Percentiles rank a stretch among this genome's conserved stretches.
phyloP scores from a whole-genome alignment of 2,113 vertebrate species.

The Galemys pyrenaicus region DNA sequence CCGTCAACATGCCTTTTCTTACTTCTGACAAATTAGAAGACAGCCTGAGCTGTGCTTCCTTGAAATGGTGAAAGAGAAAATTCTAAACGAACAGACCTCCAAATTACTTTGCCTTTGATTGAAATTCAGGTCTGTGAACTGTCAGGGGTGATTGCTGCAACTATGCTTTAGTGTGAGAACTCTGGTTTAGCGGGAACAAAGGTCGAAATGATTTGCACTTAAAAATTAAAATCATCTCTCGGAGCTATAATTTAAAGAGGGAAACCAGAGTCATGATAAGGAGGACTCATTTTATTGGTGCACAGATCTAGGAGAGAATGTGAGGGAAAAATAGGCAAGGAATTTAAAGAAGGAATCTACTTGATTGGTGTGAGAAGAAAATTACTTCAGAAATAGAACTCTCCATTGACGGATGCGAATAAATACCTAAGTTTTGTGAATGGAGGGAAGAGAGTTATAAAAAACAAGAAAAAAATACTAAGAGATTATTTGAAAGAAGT shows the following conservation, averaged over 20 bases:
- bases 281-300: background rate
- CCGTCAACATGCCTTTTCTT: background rate
- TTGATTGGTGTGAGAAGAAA: background rate
- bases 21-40: slow-evolving; percentile 40
- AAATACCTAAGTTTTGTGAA: background rate
- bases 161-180: slow-evolving; percentile 27
- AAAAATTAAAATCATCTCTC: slow-evolving; percentile 59
- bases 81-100: background rate
- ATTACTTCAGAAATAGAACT: background rate
- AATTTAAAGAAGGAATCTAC: background rate
- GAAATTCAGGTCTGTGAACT: slow-evolving; percentile 64
- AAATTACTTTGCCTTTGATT: slow-evolving; percentile 52
- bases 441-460: background rate
- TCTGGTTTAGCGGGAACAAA: slow-evolving; percentile 60
- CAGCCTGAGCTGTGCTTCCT: background rate
- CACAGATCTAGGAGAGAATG: background rate
- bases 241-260: slow-evolving; percentile 54
- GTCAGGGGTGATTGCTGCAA: slow-evolving; percentile 11
- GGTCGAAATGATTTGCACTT: slow-evolving; percentile 32
- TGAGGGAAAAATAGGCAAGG: background rate
- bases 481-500: background rate
- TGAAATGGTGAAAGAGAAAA: slow-evolving; percentile 13
- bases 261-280: background rate
- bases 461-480: background rate
- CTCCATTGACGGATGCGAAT: background rate